Conservation (phyloP, 2,797 vertebrate genomes). For the Pterois miles region DNA sequence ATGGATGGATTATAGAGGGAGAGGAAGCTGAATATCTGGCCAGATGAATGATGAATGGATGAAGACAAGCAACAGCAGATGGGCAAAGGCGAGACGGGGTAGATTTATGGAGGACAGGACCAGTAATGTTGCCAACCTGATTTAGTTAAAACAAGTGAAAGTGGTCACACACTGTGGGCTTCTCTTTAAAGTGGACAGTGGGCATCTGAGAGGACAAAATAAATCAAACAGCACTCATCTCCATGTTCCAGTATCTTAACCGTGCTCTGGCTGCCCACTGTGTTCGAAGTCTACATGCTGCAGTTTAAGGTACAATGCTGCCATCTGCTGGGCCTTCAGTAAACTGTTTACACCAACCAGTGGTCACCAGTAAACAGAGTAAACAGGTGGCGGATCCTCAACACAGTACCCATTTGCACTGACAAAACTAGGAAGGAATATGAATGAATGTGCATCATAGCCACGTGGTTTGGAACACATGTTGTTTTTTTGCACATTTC, state of each 20-base stretch:
- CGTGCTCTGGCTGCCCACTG: neutral
- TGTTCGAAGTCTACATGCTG: neutral
- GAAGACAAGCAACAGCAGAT: slow-evolving; percentile 31
- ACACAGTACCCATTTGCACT: neutral
- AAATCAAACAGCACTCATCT: slow-evolving; percentile 7
- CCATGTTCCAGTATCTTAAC: neutral
- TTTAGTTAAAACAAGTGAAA: slow-evolving; percentile 9
- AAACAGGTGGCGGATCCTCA: neutral
- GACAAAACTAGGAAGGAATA: neutral
- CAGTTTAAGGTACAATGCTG: slow-evolving; percentile 60
- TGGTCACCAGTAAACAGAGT: neutral
- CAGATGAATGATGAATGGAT: slow-evolving; percentile 34
- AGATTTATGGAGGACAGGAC: slow-evolving; percentile 1
- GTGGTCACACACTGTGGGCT: neutral
- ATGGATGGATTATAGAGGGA: neutral
- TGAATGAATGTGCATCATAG: too few relatives aligned
- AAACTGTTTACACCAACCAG: neutral
- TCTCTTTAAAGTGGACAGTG: neutral
- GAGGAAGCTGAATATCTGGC: slow-evolving; percentile 4
- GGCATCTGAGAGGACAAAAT: neutral
- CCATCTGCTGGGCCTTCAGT: slow-evolving; percentile 73
- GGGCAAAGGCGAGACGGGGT: slow-evolving; percentile 4
- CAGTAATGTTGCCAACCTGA: neutral
- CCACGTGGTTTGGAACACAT: neutral
- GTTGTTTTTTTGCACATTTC: too few relatives aligned